These are phyloP conservation scores for Sphaerophoria rueppellii DNA, from an alignment of 2,888 invertebrate genomes.

Conservation along the genomic window DNA sequence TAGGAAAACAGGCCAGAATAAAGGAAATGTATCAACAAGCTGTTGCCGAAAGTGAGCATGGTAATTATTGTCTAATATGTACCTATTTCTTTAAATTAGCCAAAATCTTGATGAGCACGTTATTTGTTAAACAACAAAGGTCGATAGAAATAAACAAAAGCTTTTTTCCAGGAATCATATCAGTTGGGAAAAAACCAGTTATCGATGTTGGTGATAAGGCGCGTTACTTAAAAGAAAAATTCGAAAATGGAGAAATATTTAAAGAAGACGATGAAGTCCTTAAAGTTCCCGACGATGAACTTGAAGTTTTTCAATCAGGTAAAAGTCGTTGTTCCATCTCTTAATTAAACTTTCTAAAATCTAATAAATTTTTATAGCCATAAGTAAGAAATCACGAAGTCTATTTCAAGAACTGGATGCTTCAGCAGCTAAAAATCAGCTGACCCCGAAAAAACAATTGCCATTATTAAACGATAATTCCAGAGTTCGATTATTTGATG, in stretches of 20 bases:
- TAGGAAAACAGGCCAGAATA: conserved; percentile 95
- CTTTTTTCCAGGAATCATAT: conserved; percentile 82
- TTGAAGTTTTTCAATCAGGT: conserved; percentile 92
- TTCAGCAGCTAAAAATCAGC: conserved; percentile 78
- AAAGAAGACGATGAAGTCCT: conserved; percentile 84
- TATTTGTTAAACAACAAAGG: too few relatives aligned
- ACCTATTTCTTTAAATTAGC: too few relatives aligned
- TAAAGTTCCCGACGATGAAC: conserved; percentile 85
- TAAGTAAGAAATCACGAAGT: conserved; percentile 93
- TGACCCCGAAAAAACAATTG: conserved; percentile 46
- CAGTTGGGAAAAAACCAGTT: conserved; percentile 83
- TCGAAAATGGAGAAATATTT: conserved; percentile 90
- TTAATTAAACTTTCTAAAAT: neutral
- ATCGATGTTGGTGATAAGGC: conserved; percentile 84
- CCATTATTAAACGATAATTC: conserved; percentile 70
- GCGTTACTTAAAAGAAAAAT: conserved; percentile 88
- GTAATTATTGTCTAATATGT: conserved; percentile 75
- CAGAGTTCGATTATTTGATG: conserved; percentile 49
- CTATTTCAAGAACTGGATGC: conserved; percentile 94
- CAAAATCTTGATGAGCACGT: neutral
- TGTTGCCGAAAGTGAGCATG: conserved; percentile 90
- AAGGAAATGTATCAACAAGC: conserved; percentile 97
- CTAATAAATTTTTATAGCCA: conserved; percentile 84
- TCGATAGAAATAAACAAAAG: neutral
- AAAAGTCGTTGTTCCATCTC: neutral